These are phyloP conservation scores for Natrix natrix DNA, from an alignment of 2,797 vertebrate species.

Conservation along the genomic window DNA sequence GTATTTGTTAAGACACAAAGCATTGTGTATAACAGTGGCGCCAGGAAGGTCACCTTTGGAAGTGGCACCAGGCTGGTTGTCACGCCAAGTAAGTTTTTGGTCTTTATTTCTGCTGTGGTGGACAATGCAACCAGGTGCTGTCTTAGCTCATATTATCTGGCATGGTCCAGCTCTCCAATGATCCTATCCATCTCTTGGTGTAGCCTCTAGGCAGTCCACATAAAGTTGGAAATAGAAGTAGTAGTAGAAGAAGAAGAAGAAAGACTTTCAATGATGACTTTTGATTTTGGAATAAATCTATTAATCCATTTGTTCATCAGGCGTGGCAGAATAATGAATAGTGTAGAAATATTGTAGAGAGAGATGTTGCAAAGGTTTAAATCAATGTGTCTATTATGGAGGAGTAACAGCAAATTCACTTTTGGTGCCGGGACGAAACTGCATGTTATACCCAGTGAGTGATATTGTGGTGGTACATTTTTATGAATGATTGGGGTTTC, in stretches of 20 bases:
- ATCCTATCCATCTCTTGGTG: too few relatives aligned
- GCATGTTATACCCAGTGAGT: neutral
- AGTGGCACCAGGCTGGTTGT: neutral
- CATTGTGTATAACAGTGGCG: neutral
- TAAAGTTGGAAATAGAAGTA: too few relatives aligned
- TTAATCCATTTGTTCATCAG: neutral
- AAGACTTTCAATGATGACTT: neutral
- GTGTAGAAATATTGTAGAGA: neutral
- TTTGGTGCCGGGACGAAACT: conserved; percentile 36
- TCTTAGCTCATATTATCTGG: too few relatives aligned
- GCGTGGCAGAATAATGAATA: neutral
- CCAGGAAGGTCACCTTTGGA: too few relatives aligned
- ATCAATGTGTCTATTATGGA: neutral
- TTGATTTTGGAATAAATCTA: neutral
- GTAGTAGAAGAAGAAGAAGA: too few relatives aligned
- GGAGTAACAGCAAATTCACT: accelerated
- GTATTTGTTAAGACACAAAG: neutral
- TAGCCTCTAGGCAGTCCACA: too few relatives aligned
- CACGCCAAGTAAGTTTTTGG: neutral
- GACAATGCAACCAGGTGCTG: neutral
- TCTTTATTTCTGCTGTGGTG: neutral
- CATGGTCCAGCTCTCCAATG: too few relatives aligned
- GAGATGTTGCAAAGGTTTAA: conserved; percentile 43
- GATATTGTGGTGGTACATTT: neutral
- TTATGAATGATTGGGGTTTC: neutral